Evolutionary conservation across 2,797 vertebrate genomes (phyloP), one percentile per base, ranked within the genome.

Genomic region (Crossoptilon crossoptilon): DNA sequence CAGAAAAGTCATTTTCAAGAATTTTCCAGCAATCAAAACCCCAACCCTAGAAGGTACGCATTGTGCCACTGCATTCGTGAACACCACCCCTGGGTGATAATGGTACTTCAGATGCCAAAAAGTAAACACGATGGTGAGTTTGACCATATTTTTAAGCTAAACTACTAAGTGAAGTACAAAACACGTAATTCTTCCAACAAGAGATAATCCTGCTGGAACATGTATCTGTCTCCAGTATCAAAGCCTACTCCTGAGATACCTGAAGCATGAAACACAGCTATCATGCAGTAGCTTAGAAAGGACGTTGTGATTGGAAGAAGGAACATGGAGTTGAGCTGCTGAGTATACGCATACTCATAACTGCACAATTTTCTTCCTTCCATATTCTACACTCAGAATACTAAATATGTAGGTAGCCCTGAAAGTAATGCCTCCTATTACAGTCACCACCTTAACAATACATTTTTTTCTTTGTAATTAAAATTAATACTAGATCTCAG

Each of bases 361-460:
- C 16, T 56, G 5, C 14, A 18, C 19, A 64, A 17, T 26, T 39
- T 60, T 56, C 8, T 63, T 81, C 49, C 37, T 22, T 67, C 46
- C 29, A 11, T 15, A n/a, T 13, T 11, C 21, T 16, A 37, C 10
- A 24, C 16, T 77, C 33, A 59, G 73, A 75, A 1, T 64, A 27
- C 41, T 66, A 63, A 1, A 33, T 0, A 5, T 4, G 21, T 33
- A n/a, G 31, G 18, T n/a, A 7, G n/a, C 31, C 19, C 55, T 55
- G 29, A n/a, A 56, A 56, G 31, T 56, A 56, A n/a, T 12, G 31
- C 18, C 31, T n/a, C 55, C 53, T 56, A 29, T 31, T 21, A 56
- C 18, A n/a, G 11, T n/a, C 55, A n/a, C 31, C 29, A 56, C 19
- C 55, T 56, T 13, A n/a, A 19, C 29, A n/a, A 12, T 56, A 19